phyloP scores from a whole-genome alignment of 2,888 invertebrate genomes.

The Catotricha subobsoleta region DNA sequence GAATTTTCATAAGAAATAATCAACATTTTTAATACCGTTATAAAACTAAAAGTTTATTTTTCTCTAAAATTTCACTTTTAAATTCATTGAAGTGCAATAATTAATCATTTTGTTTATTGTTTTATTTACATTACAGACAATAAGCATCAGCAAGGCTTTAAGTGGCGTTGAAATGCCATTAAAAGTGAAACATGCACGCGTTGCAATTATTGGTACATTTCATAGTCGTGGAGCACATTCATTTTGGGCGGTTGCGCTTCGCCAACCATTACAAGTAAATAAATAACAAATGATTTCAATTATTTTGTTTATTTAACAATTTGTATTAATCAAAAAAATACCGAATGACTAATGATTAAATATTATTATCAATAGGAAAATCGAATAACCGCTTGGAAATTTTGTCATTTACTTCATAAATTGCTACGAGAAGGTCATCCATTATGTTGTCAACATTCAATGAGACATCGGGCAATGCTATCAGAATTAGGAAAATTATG shows the following conservation, averaged over 20 bases:
- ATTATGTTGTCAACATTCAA: constrained; percentile 69
- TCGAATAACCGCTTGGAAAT: constrained; percentile 96
- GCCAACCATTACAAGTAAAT: constrained; percentile 24
- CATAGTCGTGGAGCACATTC: constrained; percentile 78
- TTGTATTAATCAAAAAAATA: neutral
- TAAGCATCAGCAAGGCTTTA: constrained; percentile 85
- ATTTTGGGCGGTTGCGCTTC: constrained; percentile 59
- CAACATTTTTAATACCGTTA: too few species aligned
- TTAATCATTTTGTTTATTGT: too few species aligned
- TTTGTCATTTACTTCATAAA: constrained; percentile 95
- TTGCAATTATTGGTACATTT: constrained; percentile 86
- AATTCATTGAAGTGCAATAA: too few species aligned
- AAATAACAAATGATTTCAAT: neutral
- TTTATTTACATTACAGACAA: constrained; percentile 36
- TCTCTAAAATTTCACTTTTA: too few species aligned
- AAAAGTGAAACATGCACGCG: constrained; percentile 96
- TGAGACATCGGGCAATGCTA: constrained; percentile 59
- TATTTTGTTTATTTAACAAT: neutral
- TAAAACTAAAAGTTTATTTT: too few species aligned
- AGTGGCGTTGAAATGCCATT: constrained; percentile 82
- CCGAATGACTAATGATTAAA: neutral
- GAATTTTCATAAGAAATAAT: too few species aligned
- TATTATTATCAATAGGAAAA: constrained; percentile 47
- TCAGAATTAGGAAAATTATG: constrained; percentile 81
- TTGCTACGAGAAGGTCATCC: constrained; percentile 87